Percentiles rank a stretch among this genome's conserved stretches.
These are phyloP conservation scores for Chalcosyrphus nemorum DNA, from an alignment of 2,888 invertebrate species.

Conservation along the genomic window DNA sequence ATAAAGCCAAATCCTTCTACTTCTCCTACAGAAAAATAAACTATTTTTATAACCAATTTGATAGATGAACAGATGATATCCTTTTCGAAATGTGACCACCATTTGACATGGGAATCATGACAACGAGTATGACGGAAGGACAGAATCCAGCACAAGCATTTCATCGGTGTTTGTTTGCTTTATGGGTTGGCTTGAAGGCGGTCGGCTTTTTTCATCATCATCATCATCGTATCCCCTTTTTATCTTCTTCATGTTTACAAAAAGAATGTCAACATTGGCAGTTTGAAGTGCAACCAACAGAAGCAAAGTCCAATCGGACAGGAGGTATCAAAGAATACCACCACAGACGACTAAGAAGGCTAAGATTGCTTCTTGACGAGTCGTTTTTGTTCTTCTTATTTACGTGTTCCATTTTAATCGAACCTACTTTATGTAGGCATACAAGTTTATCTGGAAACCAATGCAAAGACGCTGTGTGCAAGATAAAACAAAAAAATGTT, in stretches of 20 bases:
- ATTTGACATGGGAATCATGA: constrained; percentile 48
- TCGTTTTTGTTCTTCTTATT: constrained; percentile 6
- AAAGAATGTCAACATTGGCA: constrained; percentile 63
- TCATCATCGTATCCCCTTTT: not conserved
- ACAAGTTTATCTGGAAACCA: constrained; percentile 49
- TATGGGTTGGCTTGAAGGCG: not conserved
- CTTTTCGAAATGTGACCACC: constrained; percentile 35
- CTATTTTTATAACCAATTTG: constrained; percentile 54
- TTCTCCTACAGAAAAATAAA: constrained; percentile 37
- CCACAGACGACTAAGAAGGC: constrained; percentile 24
- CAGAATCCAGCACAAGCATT: not conserved
- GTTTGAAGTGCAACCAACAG: constrained; percentile 56
- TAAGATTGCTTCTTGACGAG: not conserved
- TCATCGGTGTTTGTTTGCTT: not conserved
- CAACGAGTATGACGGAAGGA: not conserved
- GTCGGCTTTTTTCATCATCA: constrained; percentile 15
- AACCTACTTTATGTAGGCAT: constrained; percentile 44
- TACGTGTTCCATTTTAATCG: constrained; percentile 38
- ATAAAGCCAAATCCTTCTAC: not conserved
- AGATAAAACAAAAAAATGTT: constrained; percentile 6
- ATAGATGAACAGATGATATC: constrained; percentile 49
- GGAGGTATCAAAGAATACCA: constrained; percentile 42
- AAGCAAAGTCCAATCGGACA: constrained; percentile 43
- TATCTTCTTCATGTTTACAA: constrained; percentile 38
- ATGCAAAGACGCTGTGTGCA: constrained; percentile 23